Conservation (phyloP, 1,140 invertebrate genomes). For the Tetramorium parvispinum region DNA sequence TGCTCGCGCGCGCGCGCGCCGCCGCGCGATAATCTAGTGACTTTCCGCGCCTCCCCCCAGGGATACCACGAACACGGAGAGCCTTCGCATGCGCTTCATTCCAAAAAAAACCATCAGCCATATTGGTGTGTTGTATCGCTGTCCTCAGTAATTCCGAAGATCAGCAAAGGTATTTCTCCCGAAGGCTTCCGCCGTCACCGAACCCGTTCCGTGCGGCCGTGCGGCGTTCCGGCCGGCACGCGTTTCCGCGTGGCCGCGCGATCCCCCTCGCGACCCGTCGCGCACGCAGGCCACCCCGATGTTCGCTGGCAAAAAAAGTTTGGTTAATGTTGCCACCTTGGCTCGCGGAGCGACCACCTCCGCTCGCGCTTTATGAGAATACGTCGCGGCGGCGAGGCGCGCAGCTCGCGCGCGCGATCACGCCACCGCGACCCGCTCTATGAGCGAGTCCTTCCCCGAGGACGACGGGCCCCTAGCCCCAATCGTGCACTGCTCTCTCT, state of each 20-base stretch:
- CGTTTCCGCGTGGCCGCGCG: background rate
- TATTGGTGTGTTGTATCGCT: slow-evolving; percentile 86
- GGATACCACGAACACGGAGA: slow-evolving; percentile 27
- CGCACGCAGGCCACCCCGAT: slow-evolving; percentile 49
- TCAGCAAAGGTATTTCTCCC: slow-evolving; percentile 82
- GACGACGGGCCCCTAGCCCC: background rate
- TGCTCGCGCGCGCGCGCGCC: background rate
- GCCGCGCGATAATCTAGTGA: slow-evolving; percentile 57
- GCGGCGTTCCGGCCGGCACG: background rate
- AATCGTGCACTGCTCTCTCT: slow-evolving; percentile 55
- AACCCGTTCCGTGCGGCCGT: background rate
- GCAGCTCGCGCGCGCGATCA: background rate
- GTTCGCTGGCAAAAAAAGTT: slow-evolving; percentile 81
- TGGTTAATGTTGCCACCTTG: slow-evolving; percentile 85
- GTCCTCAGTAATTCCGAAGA: slow-evolving; percentile 83
- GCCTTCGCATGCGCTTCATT: slow-evolving; percentile 76
- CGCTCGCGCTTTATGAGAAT: slow-evolving; percentile 53
- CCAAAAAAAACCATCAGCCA: slow-evolving; percentile 82
- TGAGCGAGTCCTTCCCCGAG: no score
- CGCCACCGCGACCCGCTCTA: background rate
- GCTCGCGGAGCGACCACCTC: slow-evolving; percentile 71
- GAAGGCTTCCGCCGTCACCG: background rate
- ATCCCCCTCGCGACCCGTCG: background rate
- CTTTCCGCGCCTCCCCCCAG: slow-evolving; percentile 48
- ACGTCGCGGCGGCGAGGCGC: slow-evolving; percentile 66